phyloP scores from a whole-genome alignment of 2,888 invertebrate species.

The Heliconius sara region DNA sequence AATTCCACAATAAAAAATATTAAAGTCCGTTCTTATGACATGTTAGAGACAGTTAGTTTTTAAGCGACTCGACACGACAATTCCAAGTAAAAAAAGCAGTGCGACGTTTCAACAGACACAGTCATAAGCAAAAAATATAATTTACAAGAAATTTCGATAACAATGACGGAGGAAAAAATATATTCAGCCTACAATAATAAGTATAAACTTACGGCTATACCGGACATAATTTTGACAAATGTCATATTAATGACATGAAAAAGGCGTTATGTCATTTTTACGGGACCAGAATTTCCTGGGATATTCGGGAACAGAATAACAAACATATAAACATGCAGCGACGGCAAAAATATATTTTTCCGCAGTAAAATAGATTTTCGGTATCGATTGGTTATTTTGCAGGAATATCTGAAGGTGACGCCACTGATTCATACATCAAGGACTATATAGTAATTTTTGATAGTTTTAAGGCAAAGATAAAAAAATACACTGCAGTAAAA shows the following conservation, averaged over 20 bases:
- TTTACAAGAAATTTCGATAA: slow-evolving; percentile 6
- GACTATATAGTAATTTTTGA: not conserved
- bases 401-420: slow-evolving; percentile 16
- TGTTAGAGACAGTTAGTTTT: slow-evolving; percentile 4
- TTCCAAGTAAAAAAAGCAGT: not conserved
- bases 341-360: slow-evolving; percentile 14
- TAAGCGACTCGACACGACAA: not conserved
- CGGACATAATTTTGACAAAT: slow-evolving; percentile 23
- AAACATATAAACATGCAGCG: slow-evolving; percentile 13
- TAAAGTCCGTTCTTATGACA: not conserved
- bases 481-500: not conserved
- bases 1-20: not conserved
- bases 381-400: slow-evolving; percentile 24
- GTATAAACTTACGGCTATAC: slow-evolving; percentile 5
- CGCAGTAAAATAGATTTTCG: not conserved
- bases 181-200: not conserved
- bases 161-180: slow-evolving; percentile 16
- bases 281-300: slow-evolving; percentile 12
- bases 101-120: not conserved
- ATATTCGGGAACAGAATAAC: slow-evolving; percentile 25
- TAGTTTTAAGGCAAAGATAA: not conserved
- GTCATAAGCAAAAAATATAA: slow-evolving; percentile 5
- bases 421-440: not conserved
- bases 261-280: slow-evolving; percentile 16
- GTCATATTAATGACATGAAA: slow-evolving; percentile 20